These are phyloP conservation scores for Malurus elegans DNA, from an alignment of 2,113 vertebrate species.

Conservation along the genomic window DNA sequence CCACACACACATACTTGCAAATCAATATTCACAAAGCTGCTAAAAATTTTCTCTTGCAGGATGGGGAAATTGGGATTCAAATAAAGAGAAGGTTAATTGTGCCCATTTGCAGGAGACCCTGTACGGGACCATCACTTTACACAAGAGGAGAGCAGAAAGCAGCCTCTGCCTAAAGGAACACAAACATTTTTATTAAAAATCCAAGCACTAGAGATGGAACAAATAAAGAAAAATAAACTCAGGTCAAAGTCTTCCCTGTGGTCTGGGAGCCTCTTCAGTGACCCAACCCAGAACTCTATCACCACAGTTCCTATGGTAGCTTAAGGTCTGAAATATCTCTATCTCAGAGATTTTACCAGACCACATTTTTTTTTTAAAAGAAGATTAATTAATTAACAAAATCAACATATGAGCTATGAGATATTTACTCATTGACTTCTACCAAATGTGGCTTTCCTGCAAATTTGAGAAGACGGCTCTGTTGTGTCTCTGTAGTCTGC, in stretches of 20 bases:
- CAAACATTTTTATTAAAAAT: background rate
- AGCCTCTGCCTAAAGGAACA: background rate
- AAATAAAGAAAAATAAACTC: background rate
- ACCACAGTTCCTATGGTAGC: background rate
- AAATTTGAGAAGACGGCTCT: background rate
- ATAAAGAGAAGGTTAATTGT: background rate
- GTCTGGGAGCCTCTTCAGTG: background rate
- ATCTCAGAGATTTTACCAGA: background rate
- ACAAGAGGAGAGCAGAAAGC: background rate
- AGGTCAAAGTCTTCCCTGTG: background rate
- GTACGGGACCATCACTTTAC: background rate
- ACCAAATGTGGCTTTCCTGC: background rate
- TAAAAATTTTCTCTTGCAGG: background rate
- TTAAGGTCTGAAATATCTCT: background rate
- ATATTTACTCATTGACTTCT: background rate
- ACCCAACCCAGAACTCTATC: background rate
- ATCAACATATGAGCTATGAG: background rate
- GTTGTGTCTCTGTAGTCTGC: background rate
- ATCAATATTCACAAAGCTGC: background rate
- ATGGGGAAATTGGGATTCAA: background rate
- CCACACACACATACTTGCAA: background rate
- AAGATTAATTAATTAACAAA: background rate
- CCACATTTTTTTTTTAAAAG: background rate
- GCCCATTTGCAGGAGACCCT: background rate
- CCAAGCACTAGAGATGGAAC: background rate